Percentiles rank a stretch among this genome's conserved stretches.
phyloP scores from a whole-genome alignment of 2,113 vertebrate species.

The Todiramphus saurophagus region DNA sequence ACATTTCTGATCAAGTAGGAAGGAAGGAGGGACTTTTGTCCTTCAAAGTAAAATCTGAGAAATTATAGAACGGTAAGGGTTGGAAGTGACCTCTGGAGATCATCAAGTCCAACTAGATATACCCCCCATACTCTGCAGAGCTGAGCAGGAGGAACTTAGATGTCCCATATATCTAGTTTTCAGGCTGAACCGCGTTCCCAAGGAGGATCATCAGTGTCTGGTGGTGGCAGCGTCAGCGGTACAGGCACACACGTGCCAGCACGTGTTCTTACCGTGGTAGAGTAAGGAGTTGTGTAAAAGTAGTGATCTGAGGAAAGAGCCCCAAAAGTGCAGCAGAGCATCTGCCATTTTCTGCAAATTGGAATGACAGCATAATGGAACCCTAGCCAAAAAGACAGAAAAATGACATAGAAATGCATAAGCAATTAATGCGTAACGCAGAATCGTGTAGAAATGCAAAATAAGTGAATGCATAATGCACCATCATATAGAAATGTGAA shows the following conservation, averaged over 20 bases:
- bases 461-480: background rate
- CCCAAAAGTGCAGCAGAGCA: background rate
- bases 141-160: background rate
- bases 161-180: background rate
- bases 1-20: background rate
- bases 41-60: background rate
- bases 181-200: background rate
- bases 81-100: too few relatives aligned
- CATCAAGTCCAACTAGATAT: too few relatives aligned
- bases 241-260: background rate
- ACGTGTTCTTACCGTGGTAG: background rate
- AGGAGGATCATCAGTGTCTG: background rate
- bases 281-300: background rate
- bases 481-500: background rate
- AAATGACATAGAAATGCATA: background rate
- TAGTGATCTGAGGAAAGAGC: background rate
- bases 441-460: background rate
- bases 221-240: background rate
- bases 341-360: background rate
- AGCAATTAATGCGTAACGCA: background rate
- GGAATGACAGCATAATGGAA: background rate
- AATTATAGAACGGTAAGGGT: too few relatives aligned
- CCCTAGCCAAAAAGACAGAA: background rate
- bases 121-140: background rate
- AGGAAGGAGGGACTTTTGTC: background rate